phyloP scores from a whole-genome alignment of 1,140 invertebrate species.

The Drosophila kanapiae region DNA sequence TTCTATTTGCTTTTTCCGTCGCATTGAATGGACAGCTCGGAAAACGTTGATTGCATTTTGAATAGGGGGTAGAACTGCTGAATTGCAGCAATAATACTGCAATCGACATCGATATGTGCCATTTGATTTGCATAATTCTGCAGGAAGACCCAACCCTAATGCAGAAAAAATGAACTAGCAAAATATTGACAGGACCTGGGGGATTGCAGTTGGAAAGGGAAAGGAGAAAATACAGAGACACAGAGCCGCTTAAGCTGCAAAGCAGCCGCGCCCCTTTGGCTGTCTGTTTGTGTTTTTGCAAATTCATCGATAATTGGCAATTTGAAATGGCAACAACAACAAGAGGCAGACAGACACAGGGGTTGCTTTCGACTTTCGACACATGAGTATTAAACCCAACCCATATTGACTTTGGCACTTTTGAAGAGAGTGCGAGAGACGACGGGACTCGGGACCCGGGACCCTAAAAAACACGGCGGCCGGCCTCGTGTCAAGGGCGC shows the following conservation, averaged over 20 bases:
- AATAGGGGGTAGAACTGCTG: constrained; percentile 63
- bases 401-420: constrained; percentile 68
- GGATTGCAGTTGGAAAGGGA: constrained; percentile 1
- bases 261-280: constrained; percentile 51
- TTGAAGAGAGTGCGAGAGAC: constrained; percentile 19
- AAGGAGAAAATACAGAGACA: constrained; percentile 36
- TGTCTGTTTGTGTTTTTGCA: constrained; percentile 81
- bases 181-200: constrained; percentile 60
- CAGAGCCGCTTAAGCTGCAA: constrained; percentile 68
- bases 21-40: constrained; percentile 33
- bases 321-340: constrained; percentile 78
- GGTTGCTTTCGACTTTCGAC: constrained; percentile 71
- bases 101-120: constrained; percentile 78
- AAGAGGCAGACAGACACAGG: constrained; percentile 19
- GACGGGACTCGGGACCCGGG: constrained; percentile 24
- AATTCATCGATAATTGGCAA: constrained; percentile 83
- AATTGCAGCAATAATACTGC: constrained; percentile 82
- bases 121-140: constrained; percentile 82
- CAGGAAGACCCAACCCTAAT: constrained; percentile 57
- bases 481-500: constrained; percentile 69
- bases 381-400: constrained; percentile 38
- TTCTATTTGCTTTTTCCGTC: constrained; percentile 16
- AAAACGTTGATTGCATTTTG: constrained; percentile 60
- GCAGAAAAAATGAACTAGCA: constrained; percentile 46
- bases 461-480: constrained; percentile 20